A percentile compares a stretch with the other conserved stretches of the same genome.
phyloP scores from a whole-genome alignment of 2,797 vertebrate species.

The Sebastes nivosus region DNA sequence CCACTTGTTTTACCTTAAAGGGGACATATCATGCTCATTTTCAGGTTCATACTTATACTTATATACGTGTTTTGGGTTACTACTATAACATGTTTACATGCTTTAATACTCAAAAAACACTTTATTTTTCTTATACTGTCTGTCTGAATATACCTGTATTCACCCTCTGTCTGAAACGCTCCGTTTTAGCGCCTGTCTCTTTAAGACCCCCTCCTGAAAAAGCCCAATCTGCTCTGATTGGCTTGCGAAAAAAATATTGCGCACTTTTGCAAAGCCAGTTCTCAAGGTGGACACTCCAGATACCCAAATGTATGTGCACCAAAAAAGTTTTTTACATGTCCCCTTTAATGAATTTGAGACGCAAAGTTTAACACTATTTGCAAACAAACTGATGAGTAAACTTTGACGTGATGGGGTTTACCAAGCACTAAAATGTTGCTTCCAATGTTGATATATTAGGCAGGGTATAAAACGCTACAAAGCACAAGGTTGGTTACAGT shows the following conservation, averaged over 20 bases:
- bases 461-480: slow-evolving; percentile 1
- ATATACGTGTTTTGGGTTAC: fast-evolving
- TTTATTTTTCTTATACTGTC: background rate
- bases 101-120: background rate
- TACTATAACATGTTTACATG: background rate
- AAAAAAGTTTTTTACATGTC: background rate
- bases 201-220: background rate
- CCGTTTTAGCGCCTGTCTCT: background rate
- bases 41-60: no score
- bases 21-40: background rate
- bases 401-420: background rate
- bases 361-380: background rate
- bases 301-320: background rate
- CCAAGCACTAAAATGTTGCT: slow-evolving; percentile 22
- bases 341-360: background rate
- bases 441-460: background rate
- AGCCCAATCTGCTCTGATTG: background rate
- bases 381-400: background rate
- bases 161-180: background rate
- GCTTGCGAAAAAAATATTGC: background rate
- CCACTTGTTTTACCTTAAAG: background rate
- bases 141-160: background rate
- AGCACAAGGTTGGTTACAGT: slow-evolving; percentile 22
- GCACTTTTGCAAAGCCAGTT: background rate
- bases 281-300: background rate